Evolutionary conservation across 2,113 vertebrate species (phyloP).

Genomic region (Cheirogaleus medius): DNA sequence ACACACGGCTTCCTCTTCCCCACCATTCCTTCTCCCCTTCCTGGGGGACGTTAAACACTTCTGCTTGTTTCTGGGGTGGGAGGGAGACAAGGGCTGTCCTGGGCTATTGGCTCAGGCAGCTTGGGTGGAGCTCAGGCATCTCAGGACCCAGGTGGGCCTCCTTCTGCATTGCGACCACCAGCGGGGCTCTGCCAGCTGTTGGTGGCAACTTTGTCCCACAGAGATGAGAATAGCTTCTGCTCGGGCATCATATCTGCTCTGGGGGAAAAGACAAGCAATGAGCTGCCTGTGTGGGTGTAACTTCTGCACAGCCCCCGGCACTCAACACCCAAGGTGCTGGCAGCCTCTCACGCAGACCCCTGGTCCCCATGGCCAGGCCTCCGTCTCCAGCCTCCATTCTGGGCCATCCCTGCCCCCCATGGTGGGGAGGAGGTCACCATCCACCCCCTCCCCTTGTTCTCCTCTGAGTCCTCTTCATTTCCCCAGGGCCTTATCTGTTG

Average conservation of each 20-base stretch:
- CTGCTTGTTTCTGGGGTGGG: neutral
- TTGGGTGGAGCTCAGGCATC: too few relatives aligned
- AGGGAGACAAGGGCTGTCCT: neutral
- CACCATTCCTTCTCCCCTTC: neutral
- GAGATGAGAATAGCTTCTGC: neutral
- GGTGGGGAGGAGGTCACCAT: neutral
- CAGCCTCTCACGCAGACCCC: accelerated
- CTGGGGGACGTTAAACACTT: neutral
- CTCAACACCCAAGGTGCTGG: neutral
- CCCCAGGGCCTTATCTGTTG: neutral
- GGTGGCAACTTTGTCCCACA: neutral
- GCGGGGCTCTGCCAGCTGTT: neutral
- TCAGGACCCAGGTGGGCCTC: neutral
- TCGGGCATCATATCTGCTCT: neutral
- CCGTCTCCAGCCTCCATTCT: neutral
- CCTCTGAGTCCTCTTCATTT: neutral
- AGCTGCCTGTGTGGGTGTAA: neutral
- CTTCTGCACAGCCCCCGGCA: neutral
- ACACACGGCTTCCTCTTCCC: neutral
- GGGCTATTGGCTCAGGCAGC: neutral
- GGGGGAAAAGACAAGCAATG: neutral
- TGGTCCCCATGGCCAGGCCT: neutral
- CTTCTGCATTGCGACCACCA: neutral
- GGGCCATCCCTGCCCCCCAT: neutral
- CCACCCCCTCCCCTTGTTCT: neutral